Percentiles rank a stretch among this genome's conserved stretches.
Evolutionary conservation across 1,140 invertebrate species (phyloP).

Genomic region (Aleiodes sp.): DNA sequence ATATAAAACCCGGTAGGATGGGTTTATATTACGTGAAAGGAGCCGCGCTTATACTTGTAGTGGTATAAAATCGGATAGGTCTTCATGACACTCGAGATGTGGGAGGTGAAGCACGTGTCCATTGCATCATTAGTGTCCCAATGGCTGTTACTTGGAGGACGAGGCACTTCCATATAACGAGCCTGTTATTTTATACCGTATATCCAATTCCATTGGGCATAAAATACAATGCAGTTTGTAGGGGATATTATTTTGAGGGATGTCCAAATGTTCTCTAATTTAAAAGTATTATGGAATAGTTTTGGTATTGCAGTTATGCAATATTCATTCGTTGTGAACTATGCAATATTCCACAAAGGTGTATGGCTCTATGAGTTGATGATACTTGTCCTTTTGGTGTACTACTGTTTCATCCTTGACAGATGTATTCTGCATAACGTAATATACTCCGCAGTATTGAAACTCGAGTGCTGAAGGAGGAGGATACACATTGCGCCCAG

Average conservation of each 20-base stretch:
- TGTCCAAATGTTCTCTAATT: not conserved
- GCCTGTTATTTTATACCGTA: conserved; percentile 45
- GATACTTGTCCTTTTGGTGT: not conserved
- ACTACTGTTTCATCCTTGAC: not conserved
- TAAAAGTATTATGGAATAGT: no score
- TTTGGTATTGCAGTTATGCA: no score
- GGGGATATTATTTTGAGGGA: not conserved
- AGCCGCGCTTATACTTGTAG: conserved; percentile 19
- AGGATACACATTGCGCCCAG: not conserved
- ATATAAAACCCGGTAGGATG: not conserved
- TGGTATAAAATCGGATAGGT: conserved; percentile 34
- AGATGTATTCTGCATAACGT: conserved; percentile 17
- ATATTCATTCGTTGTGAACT: no score
- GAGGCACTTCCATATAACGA: conserved; percentile 8
- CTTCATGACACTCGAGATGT: conserved; percentile 48
- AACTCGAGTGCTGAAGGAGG: conserved; percentile 16
- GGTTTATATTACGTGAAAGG: conserved; percentile 39
- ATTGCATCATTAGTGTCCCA: conserved; percentile 52
- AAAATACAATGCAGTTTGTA: conserved; percentile 45
- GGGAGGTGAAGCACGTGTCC: conserved; percentile 54
- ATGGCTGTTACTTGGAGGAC: conserved; percentile 42
- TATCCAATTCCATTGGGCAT: conserved; percentile 30
- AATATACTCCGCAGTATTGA: conserved; percentile 23
- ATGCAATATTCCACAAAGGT: no score
- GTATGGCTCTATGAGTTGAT: no score